A percentile compares a stretch with the other conserved stretches of the same genome.
These are phyloP conservation scores for Mellilla xanthometata DNA, from an alignment of 2,888 invertebrate genomes.

Conservation along the genomic window DNA sequence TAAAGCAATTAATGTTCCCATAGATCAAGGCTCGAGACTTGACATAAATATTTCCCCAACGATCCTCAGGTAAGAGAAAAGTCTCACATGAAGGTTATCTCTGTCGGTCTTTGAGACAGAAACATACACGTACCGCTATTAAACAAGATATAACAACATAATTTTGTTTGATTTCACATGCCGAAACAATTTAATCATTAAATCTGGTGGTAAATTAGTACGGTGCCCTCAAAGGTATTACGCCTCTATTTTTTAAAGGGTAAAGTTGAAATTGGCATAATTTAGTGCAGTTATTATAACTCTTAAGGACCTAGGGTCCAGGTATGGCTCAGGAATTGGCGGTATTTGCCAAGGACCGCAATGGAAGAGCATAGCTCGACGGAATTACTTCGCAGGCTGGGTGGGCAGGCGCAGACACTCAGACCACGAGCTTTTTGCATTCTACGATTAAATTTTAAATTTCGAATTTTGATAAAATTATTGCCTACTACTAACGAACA, in stretches of 20 bases:
- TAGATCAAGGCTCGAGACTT: conserved; percentile 21
- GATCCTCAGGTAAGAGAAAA: conserved; percentile 56
- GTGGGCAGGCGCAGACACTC: conserved; percentile 73
- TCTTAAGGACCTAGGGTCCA: conserved; percentile 51
- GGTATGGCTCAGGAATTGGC: conserved; percentile 73
- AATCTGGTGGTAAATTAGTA: conserved; percentile 67
- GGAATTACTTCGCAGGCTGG: conserved; percentile 61
- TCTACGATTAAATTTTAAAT: conserved; percentile 52
- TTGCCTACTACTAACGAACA: no score
- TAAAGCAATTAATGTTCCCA: conserved; percentile 24
- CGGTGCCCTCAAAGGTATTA: conserved; percentile 31
- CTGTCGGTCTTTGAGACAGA: conserved; percentile 61
- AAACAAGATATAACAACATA: conserved; percentile 82
- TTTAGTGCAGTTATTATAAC: conserved; percentile 44
- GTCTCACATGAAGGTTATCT: conserved; percentile 57
- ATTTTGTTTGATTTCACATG: conserved; percentile 82
- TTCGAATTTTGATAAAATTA: conserved; percentile 57
- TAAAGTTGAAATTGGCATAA: conserved; percentile 45
- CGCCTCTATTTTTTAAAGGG: conserved; percentile 31
- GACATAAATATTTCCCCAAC: conserved; percentile 39
- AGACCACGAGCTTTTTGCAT: conserved; percentile 64
- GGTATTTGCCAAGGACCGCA: conserved; percentile 77
- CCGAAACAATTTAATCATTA: conserved; percentile 83
- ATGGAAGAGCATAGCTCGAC: conserved; percentile 63
- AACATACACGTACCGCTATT: conserved; percentile 70